Base-by-base conservation (phyloP, 1,140 invertebrate genomes). In the Linepithema humile region DNA sequence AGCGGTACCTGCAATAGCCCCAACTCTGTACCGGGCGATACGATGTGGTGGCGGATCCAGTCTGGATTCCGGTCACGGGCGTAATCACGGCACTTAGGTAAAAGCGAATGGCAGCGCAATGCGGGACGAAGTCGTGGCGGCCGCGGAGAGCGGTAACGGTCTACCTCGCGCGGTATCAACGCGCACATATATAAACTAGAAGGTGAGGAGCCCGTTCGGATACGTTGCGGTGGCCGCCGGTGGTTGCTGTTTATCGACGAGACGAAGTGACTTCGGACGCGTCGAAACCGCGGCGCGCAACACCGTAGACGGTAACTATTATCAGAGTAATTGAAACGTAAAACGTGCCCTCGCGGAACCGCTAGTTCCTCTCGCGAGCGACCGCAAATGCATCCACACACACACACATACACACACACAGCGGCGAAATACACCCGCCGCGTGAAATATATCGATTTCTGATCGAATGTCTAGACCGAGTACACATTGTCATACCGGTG, bases 51-150 rank as follows among this genome's bases (percentile, higher is more conserved):
- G 55, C n/a, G 55, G 35, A 40, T 32, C 23, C 65, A 35, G 38
- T 60, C 29, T 75, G 53, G 20, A 82, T 82, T 74, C 80, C 69
- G 43, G 80, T 82, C 80, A 82, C 80, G 80, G 57, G 74, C 59
- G 73, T 77, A 83, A 77, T 77, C 82, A 80, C 74, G 43, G 12
- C 59, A 83, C 73, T 78, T 77, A 83, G 73, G 82, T 75, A 83
- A 78, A 65, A 75, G 73, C 73, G 60, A 64, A 69, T 29, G 20
- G 65, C 65, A 38, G 17, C 15, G 65, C 15, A 43, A 29, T 35
- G 53, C 26, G 43, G 20, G 55, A 48, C 23, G 35, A 75, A 32
- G 64, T 83, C 35, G 35, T 35, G 53, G 35, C 32, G 23, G 35
- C 5, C 53, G 78, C 77, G 60, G 20, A 7, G 32, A 35, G 38